Percentiles rank a stretch among this genome's conserved stretches.
These are phyloP conservation scores for Cylindroiulus punctatus DNA, from an alignment of 2,888 invertebrate species.

Conservation along the genomic window DNA sequence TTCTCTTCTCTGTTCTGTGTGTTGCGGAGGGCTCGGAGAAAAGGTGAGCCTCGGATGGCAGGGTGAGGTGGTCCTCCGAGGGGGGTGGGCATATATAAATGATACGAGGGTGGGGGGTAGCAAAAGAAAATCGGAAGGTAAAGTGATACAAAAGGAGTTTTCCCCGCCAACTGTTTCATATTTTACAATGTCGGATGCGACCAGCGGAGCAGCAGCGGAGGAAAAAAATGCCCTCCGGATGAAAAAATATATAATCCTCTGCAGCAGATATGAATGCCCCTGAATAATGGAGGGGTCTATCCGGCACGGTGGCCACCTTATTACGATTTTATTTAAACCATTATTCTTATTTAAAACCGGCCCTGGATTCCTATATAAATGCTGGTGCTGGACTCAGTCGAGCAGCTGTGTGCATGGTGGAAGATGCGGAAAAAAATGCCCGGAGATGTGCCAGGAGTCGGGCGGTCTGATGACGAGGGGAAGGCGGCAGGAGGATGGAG, in stretches of 20 bases:
- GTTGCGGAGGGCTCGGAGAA: background rate
- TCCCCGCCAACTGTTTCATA: slow-evolving; percentile 2
- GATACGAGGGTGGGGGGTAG: background rate
- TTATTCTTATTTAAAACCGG: slow-evolving; percentile 51
- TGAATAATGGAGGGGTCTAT: background rate
- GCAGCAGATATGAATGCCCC: slow-evolving; percentile 4
- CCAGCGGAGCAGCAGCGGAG: too few relatives aligned
- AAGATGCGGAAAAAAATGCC: background rate
- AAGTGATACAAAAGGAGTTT: slow-evolving; percentile 32
- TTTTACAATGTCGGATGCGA: background rate
- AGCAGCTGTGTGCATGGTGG: background rate
- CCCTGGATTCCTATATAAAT: background rate
- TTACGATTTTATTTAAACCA: slow-evolving; percentile 50
- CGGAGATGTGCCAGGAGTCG: background rate
- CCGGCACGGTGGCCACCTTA: slow-evolving; percentile 8
- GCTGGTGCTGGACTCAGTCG: background rate
- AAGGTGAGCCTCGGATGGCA: background rate
- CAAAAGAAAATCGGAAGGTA: background rate
- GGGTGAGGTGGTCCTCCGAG: background rate
- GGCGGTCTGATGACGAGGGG: background rate
- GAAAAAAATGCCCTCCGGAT: slow-evolving; percentile 5
- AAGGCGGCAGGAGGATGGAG: background rate
- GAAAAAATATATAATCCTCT: background rate
- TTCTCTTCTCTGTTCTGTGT: background rate
- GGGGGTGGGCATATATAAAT: background rate